Conservation (phyloP, 2,888 invertebrate species). For the Lasioglossum figueresi region DNA sequence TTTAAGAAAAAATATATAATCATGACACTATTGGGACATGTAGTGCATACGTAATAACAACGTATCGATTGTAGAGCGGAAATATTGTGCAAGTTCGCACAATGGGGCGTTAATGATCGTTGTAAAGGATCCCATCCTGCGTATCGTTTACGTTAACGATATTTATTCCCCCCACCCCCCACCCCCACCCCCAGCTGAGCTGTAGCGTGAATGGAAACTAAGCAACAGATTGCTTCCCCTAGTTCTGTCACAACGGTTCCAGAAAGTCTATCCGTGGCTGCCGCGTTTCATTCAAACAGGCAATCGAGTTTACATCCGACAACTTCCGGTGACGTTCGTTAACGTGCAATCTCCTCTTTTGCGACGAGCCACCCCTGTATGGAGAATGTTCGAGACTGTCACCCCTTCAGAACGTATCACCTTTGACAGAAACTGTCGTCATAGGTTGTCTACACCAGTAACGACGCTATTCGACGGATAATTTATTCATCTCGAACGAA, state of each 20-base stretch:
- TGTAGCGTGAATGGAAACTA: conserved; percentile 55
- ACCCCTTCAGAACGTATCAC: background rate
- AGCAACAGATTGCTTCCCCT: conserved; percentile 68
- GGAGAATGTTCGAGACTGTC: conserved; percentile 3
- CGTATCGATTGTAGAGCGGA: conserved; percentile 21
- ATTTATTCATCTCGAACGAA: background rate
- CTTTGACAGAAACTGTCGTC: conserved; percentile 19
- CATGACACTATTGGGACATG: no score
- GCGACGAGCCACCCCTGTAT: conserved; percentile 10
- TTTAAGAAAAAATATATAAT: no score
- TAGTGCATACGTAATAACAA: background rate
- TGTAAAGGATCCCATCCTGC: conserved; percentile 46
- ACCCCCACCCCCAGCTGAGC: background rate
- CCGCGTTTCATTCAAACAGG: conserved; percentile 59
- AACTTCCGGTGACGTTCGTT: conserved; percentile 64
- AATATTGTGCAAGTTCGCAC: conserved; percentile 27
- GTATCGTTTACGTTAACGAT: conserved; percentile 55
- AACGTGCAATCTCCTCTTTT: conserved; percentile 65
- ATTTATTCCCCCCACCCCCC: conserved; percentile 45
- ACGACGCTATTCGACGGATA: background rate
- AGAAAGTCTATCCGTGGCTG: conserved; percentile 55
- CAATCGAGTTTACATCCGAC: conserved; percentile 70
- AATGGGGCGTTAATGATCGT: conserved; percentile 52
- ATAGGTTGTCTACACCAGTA: background rate
- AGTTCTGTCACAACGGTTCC: conserved; percentile 44